Evolutionary conservation across 2,888 invertebrate species (phyloP).

Genomic region (Stenodema calcarata): DNA sequence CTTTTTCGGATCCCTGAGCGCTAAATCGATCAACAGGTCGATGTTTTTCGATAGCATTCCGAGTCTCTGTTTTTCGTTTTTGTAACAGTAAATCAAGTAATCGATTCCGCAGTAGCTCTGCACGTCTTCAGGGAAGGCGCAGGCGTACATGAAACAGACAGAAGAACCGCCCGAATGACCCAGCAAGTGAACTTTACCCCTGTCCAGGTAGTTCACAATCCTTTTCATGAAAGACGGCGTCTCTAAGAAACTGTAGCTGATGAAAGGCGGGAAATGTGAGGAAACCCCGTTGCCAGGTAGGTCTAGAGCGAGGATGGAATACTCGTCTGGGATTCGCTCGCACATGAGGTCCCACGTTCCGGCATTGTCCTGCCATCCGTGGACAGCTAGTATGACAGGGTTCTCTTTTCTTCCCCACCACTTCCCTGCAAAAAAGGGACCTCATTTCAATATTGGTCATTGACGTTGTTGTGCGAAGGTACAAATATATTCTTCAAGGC

Average conservation of each 20-base stretch:
- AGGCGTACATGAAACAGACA: conserved; percentile 80
- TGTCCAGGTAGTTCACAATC: conserved; percentile 45
- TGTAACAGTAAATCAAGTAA: conserved; percentile 41
- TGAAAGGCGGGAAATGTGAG: conserved; percentile 67
- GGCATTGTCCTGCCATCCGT: conserved; percentile 83
- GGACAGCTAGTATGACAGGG: conserved; percentile 72
- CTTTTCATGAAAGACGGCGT: conserved; percentile 11
- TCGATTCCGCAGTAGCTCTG: conserved; percentile 75
- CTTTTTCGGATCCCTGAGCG: conserved; percentile 43
- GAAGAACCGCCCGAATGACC: conserved; percentile 83
- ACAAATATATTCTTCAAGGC: not conserved
- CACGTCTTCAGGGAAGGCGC: conserved; percentile 75
- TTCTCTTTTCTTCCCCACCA: conserved; percentile 72
- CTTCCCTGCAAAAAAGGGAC: conserved; percentile 63
- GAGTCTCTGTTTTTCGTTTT: conserved; percentile 25
- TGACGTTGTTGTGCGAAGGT: not conserved
- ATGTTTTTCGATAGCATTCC: conserved; percentile 33
- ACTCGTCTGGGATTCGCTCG: conserved; percentile 65
- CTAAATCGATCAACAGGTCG: conserved; percentile 49
- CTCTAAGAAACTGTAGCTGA: conserved; percentile 48
- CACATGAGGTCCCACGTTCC: conserved; percentile 76
- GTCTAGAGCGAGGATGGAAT: conserved; percentile 69
- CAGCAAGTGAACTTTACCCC: conserved; percentile 63
- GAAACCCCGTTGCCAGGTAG: conserved; percentile 76
- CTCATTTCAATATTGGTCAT: not conserved